Percentiles rank a stretch among this genome's conserved stretches.
phyloP scores from a whole-genome alignment of 2,888 invertebrate species.

The Dyspetes luteomarginatus region DNA sequence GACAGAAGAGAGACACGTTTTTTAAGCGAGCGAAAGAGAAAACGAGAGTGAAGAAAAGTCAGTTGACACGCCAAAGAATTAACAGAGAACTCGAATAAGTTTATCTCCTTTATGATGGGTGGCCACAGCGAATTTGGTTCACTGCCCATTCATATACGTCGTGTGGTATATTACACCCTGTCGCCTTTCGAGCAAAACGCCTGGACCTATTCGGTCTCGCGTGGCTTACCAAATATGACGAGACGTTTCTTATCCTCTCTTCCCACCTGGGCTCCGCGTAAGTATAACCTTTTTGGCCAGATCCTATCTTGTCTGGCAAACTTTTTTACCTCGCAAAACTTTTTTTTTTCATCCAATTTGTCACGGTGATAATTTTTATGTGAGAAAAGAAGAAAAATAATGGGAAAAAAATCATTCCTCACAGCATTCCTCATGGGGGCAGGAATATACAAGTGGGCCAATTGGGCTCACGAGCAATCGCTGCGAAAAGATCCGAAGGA shows the following conservation, averaged over 20 bases:
- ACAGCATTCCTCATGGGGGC: conserved; percentile 46
- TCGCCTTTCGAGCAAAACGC: conserved; percentile 65
- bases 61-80: neutral
- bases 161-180: conserved; percentile 65
- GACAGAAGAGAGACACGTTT: neutral
- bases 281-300: neutral
- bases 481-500: conserved; percentile 69
- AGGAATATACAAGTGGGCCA: conserved; percentile 58
- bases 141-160: conserved; percentile 70
- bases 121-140: conserved; percentile 67
- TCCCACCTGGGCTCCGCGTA: conserved; percentile 64
- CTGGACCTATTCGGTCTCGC: conserved; percentile 66
- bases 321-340: neutral
- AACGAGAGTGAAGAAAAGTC: neutral
- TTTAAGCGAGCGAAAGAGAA: too few species aligned
- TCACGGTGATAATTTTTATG: neutral
- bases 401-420: conserved; percentile 1
- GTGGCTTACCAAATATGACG: conserved; percentile 60
- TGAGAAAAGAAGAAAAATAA: neutral
- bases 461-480: conserved; percentile 26
- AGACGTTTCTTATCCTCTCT: conserved; percentile 29
- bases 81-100: neutral
- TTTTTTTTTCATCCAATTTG: neutral
- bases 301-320: neutral
- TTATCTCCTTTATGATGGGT: conserved; percentile 49